Evolutionary conservation across 2,888 invertebrate species (phyloP).

Genomic region (Dryococelus australis): DNA sequence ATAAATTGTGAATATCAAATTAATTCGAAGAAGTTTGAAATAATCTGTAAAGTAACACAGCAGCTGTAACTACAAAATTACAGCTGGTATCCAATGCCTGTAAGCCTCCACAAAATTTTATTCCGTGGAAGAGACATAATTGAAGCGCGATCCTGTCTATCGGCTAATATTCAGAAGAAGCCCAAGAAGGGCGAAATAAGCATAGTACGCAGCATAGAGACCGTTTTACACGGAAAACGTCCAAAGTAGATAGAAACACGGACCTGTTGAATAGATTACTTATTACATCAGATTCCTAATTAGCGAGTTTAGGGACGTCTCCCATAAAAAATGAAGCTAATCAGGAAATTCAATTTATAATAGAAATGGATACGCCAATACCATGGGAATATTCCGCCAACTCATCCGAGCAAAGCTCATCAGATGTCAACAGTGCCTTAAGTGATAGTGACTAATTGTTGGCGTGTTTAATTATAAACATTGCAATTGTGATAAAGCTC

Average conservation of each 20-base stretch:
- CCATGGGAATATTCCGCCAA: no score
- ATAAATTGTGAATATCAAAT: neutral
- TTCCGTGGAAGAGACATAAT: slow-evolving; percentile 12
- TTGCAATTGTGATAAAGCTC: no score
- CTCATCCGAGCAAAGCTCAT: no score
- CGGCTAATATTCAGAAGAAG: neutral
- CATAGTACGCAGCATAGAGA: neutral
- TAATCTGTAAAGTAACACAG: neutral
- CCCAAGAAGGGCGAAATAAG: neutral
- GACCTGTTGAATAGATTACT: neutral
- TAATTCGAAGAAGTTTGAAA: neutral
- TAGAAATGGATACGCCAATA: no score
- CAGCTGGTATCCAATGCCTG: neutral
- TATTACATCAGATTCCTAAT: neutral
- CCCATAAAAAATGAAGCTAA: no score
- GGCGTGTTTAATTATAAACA: no score
- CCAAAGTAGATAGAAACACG: neutral
- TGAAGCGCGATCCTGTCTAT: neutral
- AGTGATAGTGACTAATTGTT: no score
- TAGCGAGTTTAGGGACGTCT: no score
- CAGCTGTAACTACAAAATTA: neutral
- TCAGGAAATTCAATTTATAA: no score
- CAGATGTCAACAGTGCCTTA: no score
- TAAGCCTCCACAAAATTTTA: slow-evolving; percentile 11
- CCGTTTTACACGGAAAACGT: neutral